Conservation (phyloP, 1,140 invertebrate genomes). For the honey bee (Apis mellifera) region DNA sequence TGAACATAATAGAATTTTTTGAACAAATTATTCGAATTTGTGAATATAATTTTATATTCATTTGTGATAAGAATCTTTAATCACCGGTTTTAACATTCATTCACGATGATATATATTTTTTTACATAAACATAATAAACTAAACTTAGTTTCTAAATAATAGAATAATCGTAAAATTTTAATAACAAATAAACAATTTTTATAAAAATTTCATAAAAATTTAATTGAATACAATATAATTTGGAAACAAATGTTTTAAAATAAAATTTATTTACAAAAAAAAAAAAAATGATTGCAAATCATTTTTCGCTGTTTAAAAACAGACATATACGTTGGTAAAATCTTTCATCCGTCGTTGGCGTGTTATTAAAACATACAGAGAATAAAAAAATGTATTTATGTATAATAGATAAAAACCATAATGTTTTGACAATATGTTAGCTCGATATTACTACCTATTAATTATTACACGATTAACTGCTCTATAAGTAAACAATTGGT, state of each 20-base stretch:
- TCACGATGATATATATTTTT: conserved; percentile 4
- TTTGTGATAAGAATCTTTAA: conserved; percentile 19
- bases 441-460: conserved; percentile 56
- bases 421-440: conserved; percentile 53
- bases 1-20: background rate
- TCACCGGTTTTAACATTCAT: conserved; percentile 10
- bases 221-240: background rate
- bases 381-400: conserved; percentile 55
- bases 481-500: conserved; percentile 69
- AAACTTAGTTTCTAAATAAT: conserved; percentile 33
- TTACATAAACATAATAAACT: conserved; percentile 28
- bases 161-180: conserved; percentile 35
- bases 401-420: conserved; percentile 49
- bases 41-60: conserved; percentile 27
- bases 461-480: conserved; percentile 64
- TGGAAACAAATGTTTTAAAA: conserved; percentile 1
- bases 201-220: conserved; percentile 5
- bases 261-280: conserved; percentile 45
- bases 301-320: conserved; percentile 23
- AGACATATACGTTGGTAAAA: conserved; percentile 14
- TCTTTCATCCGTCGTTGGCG: conserved; percentile 35
- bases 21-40: conserved; percentile 6
- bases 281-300: background rate
- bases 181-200: conserved; percentile 23
- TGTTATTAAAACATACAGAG: conserved; percentile 47